phyloP scores from a whole-genome alignment of 2,113 vertebrate species.

The Aspiorhynchus laticeps region DNA sequence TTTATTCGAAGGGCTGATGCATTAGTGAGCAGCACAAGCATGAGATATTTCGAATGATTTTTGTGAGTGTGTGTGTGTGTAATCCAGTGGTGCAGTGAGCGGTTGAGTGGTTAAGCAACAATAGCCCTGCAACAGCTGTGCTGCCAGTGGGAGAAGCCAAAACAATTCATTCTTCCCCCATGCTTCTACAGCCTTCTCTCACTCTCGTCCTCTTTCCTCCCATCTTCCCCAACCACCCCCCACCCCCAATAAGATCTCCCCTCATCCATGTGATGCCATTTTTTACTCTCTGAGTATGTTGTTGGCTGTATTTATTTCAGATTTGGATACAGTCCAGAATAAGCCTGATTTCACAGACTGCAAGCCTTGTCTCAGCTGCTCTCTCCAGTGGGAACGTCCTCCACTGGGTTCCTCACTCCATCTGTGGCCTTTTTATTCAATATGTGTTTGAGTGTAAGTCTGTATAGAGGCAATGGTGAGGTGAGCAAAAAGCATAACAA shows the following conservation, averaged over 20 bases:
- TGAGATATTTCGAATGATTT: conserved; percentile 33
- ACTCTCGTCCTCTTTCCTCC: conserved; percentile 46
- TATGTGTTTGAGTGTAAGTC: conserved; percentile 43
- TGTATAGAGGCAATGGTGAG: neutral
- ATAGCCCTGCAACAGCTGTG: conserved; percentile 72
- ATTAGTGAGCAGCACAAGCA: neutral
- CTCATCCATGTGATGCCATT: conserved; percentile 19
- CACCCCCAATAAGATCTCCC: conserved; percentile 3
- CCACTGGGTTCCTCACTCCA: conserved; percentile 75
- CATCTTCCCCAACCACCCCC: neutral
- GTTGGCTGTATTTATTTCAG: conserved; percentile 79
- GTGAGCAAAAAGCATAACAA: neutral
- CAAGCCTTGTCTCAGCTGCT: conserved; percentile 82
- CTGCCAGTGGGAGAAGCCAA: conserved; percentile 69
- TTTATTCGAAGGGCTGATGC: neutral
- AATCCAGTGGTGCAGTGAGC: conserved; percentile 13
- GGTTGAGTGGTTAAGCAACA: conserved; percentile 61
- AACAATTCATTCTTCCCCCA: conserved; percentile 71
- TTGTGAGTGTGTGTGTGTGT: conserved; percentile 55
- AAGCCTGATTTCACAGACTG: conserved; percentile 75
- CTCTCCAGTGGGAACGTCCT: conserved; percentile 79
- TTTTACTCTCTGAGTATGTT: conserved; percentile 53
- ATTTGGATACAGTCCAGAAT: conserved; percentile 76
- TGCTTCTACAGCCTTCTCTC: conserved; percentile 61
- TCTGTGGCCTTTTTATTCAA: conserved; percentile 71